Evolutionary conservation across 1,140 invertebrate species (phyloP).

Genomic region (Drosophila persimilis): DNA sequence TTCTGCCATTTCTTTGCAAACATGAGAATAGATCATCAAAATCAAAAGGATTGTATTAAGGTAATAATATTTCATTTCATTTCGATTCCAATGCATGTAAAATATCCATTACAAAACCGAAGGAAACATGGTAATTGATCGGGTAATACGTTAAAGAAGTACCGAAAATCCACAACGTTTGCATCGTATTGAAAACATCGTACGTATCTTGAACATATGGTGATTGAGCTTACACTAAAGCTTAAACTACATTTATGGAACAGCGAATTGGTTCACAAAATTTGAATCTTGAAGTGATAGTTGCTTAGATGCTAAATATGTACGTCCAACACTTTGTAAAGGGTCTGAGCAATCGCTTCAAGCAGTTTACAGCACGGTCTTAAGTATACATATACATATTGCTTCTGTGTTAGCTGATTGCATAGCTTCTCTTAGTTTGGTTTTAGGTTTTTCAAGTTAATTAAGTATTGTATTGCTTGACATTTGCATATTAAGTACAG

Average conservation of each 20-base stretch:
- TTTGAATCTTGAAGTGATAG: slow-evolving; percentile 4
- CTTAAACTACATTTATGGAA: slow-evolving; percentile 1
- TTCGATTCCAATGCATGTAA: no score
- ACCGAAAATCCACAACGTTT: not conserved
- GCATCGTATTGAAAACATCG: not conserved
- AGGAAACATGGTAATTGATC: not conserved
- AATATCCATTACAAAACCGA: no score
- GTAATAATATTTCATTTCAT: no score
- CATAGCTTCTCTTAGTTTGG: slow-evolving; percentile 35
- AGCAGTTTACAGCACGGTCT: slow-evolving; percentile 14
- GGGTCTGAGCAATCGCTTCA: slow-evolving; percentile 38
- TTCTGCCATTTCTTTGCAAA: no score
- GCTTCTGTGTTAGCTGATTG: slow-evolving; percentile 52
- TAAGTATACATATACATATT: slow-evolving; percentile 54
- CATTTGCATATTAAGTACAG: slow-evolving; percentile 59
- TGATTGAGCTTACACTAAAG: slow-evolving; percentile 20
- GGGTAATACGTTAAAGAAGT: not conserved
- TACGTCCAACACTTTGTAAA: slow-evolving; percentile 64
- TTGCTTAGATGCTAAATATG: not conserved
- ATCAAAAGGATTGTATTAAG: no score
- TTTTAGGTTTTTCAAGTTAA: slow-evolving; percentile 16
- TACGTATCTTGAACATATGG: slow-evolving; percentile 40
- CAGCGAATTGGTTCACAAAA: not conserved
- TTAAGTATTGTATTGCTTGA: slow-evolving; percentile 23
- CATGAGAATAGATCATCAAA: no score